These are phyloP conservation scores for Periplaneta americana DNA, from an alignment of 1,140 invertebrate genomes.

Conservation along the genomic window DNA sequence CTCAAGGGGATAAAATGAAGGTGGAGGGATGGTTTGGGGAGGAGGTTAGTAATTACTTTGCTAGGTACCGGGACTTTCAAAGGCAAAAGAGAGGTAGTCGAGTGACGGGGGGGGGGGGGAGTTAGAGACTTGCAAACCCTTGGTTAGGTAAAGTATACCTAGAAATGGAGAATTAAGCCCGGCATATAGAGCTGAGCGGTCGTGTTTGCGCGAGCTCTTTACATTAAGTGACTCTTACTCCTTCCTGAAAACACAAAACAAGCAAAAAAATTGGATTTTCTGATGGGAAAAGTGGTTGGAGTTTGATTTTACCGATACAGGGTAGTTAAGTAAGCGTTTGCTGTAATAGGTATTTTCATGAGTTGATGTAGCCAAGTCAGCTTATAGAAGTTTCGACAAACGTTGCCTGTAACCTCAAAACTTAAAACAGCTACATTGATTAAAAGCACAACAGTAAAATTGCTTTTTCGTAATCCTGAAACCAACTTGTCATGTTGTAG, in stretches of 20 bases:
- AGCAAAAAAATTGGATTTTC: not conserved
- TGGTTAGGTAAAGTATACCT: not conserved
- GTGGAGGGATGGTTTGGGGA: not conserved
- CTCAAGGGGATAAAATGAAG: not conserved
- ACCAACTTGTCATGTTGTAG: no score
- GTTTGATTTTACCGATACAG: not conserved
- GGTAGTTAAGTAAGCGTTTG: not conserved
- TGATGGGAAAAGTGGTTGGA: not conserved
- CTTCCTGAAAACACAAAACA: not conserved
- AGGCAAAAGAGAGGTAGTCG: not conserved
- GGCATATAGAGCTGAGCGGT: not conserved
- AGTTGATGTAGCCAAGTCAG: no score
- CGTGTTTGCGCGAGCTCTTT: not conserved
- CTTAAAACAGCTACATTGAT: no score
- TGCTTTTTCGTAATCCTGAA: no score
- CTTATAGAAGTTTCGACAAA: no score
- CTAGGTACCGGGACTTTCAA: not conserved
- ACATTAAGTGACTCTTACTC: not conserved
- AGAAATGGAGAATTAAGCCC: not conserved
- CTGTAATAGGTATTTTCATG: no score
- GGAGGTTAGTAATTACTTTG: not conserved
- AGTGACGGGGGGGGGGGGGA: not conserved
- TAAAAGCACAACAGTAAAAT: no score
- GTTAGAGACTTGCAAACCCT: not conserved
- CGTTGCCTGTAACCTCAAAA: no score